Conservation (phyloP, 2,113 vertebrate species). For the Heloderma charlesbogerti region DNA sequence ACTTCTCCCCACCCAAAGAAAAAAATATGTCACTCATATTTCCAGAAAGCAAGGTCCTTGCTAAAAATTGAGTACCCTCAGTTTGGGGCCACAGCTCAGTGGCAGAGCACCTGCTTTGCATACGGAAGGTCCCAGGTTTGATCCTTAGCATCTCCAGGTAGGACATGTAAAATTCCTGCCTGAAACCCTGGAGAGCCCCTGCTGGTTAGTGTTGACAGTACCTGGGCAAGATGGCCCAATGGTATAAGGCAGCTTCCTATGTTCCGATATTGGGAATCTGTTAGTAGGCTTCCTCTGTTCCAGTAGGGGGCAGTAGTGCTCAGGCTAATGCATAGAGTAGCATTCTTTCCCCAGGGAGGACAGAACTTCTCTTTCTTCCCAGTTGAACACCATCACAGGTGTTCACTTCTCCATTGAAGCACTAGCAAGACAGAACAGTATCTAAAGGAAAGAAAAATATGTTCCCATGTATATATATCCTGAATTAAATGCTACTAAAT, state of each 20-base stretch:
- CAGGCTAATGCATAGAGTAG: fast-evolving
- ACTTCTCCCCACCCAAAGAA: conserved; percentile 9
- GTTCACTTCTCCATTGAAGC: neutral
- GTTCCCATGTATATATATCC: neutral
- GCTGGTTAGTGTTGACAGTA: too few species aligned
- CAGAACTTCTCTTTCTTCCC: neutral
- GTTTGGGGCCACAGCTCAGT: conserved; percentile 17
- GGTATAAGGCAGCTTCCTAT: too few species aligned
- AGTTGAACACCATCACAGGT: neutral
- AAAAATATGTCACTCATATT: conserved; percentile 17
- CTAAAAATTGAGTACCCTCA: neutral
- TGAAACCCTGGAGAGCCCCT: too few species aligned
- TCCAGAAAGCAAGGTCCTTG: neutral
- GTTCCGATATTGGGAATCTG: too few species aligned
- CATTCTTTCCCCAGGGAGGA: neutral
- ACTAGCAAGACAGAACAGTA: too few species aligned
- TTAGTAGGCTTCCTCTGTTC: neutral
- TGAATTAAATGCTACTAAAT: neutral
- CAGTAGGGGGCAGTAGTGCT: conserved; percentile 28
- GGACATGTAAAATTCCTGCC: too few species aligned
- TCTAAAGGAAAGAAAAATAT: neutral
- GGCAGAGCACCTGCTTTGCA: too few species aligned
- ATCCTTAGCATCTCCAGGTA: too few species aligned
- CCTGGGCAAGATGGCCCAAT: too few species aligned
- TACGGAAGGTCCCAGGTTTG: too few species aligned